Percentiles rank a stretch among this genome's conserved stretches.
Evolutionary conservation across 1,140 invertebrate species (phyloP).

Genomic region (Neuroterus valhalla): DNA sequence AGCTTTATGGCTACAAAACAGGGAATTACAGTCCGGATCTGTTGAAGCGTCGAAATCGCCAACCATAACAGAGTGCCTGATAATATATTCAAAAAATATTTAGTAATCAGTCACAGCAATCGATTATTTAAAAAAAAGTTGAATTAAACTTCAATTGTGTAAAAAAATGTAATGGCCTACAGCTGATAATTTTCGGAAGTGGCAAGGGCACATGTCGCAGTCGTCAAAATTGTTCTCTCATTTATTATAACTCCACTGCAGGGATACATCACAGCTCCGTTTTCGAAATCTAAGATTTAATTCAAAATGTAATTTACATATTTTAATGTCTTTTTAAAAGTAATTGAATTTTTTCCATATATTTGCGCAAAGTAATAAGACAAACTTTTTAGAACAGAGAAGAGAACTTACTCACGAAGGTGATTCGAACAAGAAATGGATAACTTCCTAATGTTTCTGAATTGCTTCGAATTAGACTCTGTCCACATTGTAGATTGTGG

Average conservation of each 20-base stretch:
- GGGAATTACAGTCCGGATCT: slow-evolving; percentile 57
- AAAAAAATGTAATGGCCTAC: slow-evolving; percentile 44
- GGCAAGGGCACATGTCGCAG: slow-evolving; percentile 60
- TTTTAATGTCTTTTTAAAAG: not conserved
- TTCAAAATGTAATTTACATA: slow-evolving; percentile 32
- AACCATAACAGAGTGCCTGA: slow-evolving; percentile 56
- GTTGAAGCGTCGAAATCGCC: slow-evolving; percentile 57
- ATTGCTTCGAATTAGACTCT: slow-evolving; percentile 50
- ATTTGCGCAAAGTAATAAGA: not conserved
- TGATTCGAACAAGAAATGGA: slow-evolving; percentile 62
- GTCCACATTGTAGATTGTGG: slow-evolving; percentile 53
- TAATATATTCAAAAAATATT: not conserved
- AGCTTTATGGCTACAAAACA: slow-evolving; percentile 55
- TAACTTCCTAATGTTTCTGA: slow-evolving; percentile 52
- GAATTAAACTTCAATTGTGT: not conserved
- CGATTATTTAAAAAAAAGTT: not conserved
- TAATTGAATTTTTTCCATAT: not conserved
- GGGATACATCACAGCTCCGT: slow-evolving; percentile 56
- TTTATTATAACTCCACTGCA: slow-evolving; percentile 61
- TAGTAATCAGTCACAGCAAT: too few species aligned
- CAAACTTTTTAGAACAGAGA: slow-evolving; percentile 6
- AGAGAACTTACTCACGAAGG: slow-evolving; percentile 57
- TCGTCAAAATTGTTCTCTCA: slow-evolving; percentile 59
- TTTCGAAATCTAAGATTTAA: slow-evolving; percentile 48
- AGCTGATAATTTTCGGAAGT: slow-evolving; percentile 57